Conservation (phyloP, 1,140 invertebrate species). For the Pseudoatta argentina region DNA sequence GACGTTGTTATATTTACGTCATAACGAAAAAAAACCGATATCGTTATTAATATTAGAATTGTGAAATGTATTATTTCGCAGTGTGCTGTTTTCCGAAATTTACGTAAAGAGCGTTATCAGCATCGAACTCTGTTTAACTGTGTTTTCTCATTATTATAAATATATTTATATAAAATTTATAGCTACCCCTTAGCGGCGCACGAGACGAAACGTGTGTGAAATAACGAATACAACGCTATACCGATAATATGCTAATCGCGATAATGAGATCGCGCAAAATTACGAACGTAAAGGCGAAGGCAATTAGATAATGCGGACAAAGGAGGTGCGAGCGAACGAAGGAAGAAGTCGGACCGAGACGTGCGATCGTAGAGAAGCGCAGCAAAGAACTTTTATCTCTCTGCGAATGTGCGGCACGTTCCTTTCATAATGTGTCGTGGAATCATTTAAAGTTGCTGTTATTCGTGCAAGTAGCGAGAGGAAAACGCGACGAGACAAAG, state of each 20-base stretch:
- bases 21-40: conserved; percentile 3
- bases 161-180: conserved; percentile 9
- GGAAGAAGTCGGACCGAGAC: not conserved
- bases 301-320: conserved; percentile 24
- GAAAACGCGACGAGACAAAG: not conserved
- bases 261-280: conserved; percentile 23
- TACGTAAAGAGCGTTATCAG: not conserved
- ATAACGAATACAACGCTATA: not conserved
- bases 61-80: not conserved
- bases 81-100: conserved; percentile 3
- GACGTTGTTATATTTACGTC: conserved; percentile 33
- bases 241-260: conserved; percentile 34
- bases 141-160: not conserved
- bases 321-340: conserved; percentile 2
- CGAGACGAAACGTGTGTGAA: not conserved
- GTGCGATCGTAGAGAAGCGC: not conserved
- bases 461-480: conserved; percentile 27
- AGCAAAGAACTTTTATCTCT: conserved; percentile 59
- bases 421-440: conserved; percentile 60
- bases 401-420: conserved; percentile 63
- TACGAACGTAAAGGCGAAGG: conserved; percentile 5
- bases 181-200: not conserved
- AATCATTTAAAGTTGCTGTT: conserved; percentile 60
- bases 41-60: conserved; percentile 18
- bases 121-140: not conserved